Conservation (phyloP, 2,797 vertebrate genomes). For the Lutjanus argentimaculatus region DNA sequence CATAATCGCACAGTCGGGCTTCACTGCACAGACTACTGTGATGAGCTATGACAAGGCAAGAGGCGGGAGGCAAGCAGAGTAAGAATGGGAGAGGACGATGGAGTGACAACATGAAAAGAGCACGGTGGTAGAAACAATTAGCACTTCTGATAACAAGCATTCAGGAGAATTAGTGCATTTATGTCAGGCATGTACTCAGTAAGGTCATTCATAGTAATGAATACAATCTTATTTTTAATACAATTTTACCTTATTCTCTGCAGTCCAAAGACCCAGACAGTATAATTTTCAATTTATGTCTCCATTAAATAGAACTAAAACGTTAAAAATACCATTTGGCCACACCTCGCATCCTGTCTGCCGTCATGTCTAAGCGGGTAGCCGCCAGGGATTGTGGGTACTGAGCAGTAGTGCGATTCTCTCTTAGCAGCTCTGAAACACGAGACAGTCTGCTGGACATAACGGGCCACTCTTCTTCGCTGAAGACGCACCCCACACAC, state of each 20-base stretch:
- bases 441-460: slow-evolving; percentile 55
- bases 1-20: slow-evolving; percentile 65
- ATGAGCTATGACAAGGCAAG: slow-evolving; percentile 81
- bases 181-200: slow-evolving; percentile 7
- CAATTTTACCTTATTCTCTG: slow-evolving; percentile 9
- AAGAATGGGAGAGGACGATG: slow-evolving; percentile 49
- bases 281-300: slow-evolving; percentile 22
- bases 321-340: slow-evolving; percentile 43
- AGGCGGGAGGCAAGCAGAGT: slow-evolving; percentile 57
- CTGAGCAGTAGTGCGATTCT: slow-evolving; percentile 52
- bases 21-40: slow-evolving; percentile 73
- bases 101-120: slow-evolving; percentile 62
- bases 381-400: slow-evolving; percentile 73
- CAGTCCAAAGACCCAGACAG: neutral
- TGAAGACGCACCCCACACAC: slow-evolving; percentile 16
- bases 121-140: slow-evolving; percentile 74
- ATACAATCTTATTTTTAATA: slow-evolving; percentile 7
- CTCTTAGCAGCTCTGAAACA: slow-evolving; percentile 58
- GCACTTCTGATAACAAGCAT: slow-evolving; percentile 34
- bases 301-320: slow-evolving; percentile 43
- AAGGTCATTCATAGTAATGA: slow-evolving; percentile 9
- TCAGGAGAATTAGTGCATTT: slow-evolving; percentile 30
- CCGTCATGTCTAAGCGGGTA: slow-evolving; percentile 56
- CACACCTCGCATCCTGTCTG: slow-evolving; percentile 60
- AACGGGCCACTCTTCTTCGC: slow-evolving; percentile 48